A percentile compares a stretch with the other conserved stretches of the same genome.
Evolutionary conservation across 2,113 vertebrate species (phyloP).

Genomic region (Stomatorhinus ivindoensis): DNA sequence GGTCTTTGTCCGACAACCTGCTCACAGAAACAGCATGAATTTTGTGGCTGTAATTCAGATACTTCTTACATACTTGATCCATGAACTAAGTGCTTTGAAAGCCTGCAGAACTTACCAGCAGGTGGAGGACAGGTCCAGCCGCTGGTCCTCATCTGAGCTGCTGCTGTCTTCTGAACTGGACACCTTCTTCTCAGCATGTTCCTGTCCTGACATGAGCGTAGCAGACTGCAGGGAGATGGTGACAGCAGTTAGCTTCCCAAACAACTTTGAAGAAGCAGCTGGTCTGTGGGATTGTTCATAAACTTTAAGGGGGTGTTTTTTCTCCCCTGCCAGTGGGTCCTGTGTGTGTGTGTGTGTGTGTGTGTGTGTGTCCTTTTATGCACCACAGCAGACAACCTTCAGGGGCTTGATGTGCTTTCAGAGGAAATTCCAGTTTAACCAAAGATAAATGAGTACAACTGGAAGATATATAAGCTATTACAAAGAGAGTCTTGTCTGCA

Average conservation of each 20-base stretch:
- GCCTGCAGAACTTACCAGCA: slow-evolving; percentile 51
- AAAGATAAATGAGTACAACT: neutral
- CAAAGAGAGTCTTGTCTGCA: neutral
- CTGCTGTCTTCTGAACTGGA: slow-evolving; percentile 48
- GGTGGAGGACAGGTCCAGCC: slow-evolving; percentile 66
- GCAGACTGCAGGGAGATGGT: slow-evolving; percentile 54
- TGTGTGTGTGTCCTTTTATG: neutral
- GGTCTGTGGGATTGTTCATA: neutral
- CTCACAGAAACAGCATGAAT: neutral
- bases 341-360: neutral
- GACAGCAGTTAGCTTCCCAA: neutral
- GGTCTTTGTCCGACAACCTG: slow-evolving; percentile 75
- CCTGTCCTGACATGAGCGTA: slow-evolving; percentile 63
- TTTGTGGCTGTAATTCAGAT: neutral
- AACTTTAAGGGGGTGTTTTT: neutral
- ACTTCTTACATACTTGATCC: neutral
- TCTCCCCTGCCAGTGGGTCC: neutral
- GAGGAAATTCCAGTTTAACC: neutral
- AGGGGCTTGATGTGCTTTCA: neutral
- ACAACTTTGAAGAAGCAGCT: neutral
- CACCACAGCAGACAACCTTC: neutral
- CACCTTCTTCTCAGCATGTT: slow-evolving; percentile 42
- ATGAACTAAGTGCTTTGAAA: neutral
- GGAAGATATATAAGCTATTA: neutral
- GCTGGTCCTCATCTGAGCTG: slow-evolving; percentile 60